Conservation (phyloP, 2,113 vertebrate species). For the Tichodroma muraria region DNA sequence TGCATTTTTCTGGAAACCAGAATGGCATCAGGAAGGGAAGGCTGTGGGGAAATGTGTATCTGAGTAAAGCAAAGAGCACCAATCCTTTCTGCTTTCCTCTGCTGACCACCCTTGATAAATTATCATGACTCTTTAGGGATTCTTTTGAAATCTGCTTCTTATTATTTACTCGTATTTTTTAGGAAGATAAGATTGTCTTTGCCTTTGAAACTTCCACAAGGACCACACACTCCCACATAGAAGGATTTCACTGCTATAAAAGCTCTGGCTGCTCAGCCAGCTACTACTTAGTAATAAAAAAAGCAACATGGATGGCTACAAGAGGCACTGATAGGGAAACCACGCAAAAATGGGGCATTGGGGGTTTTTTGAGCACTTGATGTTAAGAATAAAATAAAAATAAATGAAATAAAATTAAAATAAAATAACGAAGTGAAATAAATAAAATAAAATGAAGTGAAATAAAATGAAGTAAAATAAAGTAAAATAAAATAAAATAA, state of each 20-base stretch:
- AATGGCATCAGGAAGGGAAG: neutral
- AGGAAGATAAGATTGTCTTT: neutral
- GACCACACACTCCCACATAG: neutral
- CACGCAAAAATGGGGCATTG: accelerated
- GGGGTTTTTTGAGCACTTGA: neutral
- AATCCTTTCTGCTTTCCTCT: neutral
- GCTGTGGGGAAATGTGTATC: neutral
- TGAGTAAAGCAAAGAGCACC: neutral
- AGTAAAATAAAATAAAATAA: neutral
- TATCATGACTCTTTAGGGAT: neutral
- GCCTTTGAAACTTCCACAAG: neutral
- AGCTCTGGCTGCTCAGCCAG: neutral
- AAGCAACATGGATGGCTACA: neutral
- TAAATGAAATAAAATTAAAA: neutral
- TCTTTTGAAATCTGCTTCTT: neutral
- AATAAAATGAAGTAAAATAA: neutral
- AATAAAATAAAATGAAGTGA: neutral
- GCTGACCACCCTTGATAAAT: neutral
- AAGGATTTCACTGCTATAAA: neutral
- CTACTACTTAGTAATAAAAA: neutral
- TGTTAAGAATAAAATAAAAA: neutral
- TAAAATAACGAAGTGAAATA: neutral
- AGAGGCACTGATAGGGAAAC: neutral
- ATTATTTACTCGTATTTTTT: neutral
- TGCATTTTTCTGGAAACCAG: neutral